phyloP scores from a whole-genome alignment of 1,140 invertebrate genomes.

The Pogonomyrmex barbatus region DNA sequence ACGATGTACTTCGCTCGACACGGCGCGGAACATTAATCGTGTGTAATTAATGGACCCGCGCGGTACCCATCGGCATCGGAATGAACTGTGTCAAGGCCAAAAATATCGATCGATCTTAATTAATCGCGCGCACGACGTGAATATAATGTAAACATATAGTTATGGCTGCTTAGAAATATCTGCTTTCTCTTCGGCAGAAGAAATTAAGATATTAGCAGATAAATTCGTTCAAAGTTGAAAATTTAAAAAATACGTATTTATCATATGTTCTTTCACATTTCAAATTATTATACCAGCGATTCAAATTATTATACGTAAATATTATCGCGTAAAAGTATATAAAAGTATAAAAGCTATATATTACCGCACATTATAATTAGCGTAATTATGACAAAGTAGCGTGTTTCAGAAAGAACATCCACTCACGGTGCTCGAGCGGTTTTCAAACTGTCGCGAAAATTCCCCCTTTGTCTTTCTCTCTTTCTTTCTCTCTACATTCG shows the following conservation, averaged over 20 bases:
- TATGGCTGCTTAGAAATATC: neutral
- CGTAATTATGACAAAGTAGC: neutral
- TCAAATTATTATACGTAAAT: neutral
- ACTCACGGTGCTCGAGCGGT: neutral
- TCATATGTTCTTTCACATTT: neutral
- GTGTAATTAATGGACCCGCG: slow-evolving; percentile 39
- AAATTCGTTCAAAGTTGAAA: neutral
- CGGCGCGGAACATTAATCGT: slow-evolving; percentile 49
- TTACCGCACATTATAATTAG: neutral
- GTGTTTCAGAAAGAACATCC: neutral
- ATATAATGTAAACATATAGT: neutral
- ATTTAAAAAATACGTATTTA: neutral
- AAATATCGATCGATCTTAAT: slow-evolving; percentile 44
- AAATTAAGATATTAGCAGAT: neutral
- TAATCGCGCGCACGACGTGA: neutral
- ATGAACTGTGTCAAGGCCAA: slow-evolving; percentile 38
- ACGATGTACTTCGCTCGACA: slow-evolving; percentile 41
- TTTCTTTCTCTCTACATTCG: neutral
- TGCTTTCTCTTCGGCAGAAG: neutral
- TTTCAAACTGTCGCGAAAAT: neutral
- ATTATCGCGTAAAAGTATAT: neutral
- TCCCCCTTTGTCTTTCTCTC: neutral
- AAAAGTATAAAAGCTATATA: neutral
- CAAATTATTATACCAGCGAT: neutral
- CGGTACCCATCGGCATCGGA: neutral